Percentiles rank a stretch among this genome's conserved stretches.
Evolutionary conservation across 2,113 vertebrate genomes (phyloP).

Genomic region (Peromyscus polionotus): DNA sequence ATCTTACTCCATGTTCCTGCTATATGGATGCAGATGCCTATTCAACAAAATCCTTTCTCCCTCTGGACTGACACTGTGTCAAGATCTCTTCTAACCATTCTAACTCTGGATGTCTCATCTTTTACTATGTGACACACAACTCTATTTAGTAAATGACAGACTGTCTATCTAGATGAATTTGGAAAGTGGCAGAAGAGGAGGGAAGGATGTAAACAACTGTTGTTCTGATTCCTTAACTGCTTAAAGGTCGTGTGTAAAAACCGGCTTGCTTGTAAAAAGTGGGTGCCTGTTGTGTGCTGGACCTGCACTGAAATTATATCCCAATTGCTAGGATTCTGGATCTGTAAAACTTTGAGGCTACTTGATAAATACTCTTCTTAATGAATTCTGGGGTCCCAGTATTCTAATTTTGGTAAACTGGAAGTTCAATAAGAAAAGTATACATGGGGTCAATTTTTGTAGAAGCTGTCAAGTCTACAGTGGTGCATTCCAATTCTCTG

Average conservation of each 20-base stretch:
- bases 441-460: neutral
- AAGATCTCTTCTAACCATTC: constrained; percentile 31
- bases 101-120: neutral
- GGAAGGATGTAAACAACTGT: neutral
- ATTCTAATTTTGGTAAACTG: constrained; percentile 25
- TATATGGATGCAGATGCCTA: neutral
- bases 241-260: neutral
- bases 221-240: constrained; percentile 26
- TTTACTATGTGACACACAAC: constrained; percentile 8
- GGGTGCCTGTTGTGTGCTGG: neutral
- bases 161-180: constrained; percentile 5
- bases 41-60: neutral
- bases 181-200: constrained; percentile 3
- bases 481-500: neutral
- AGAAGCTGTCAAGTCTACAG: neutral
- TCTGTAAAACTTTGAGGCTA: neutral
- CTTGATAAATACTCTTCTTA: neutral
- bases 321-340: neutral
- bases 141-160: neutral
- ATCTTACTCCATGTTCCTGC: neutral
- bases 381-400: neutral
- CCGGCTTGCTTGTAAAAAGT: neutral
- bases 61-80: neutral
- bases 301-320: constrained; percentile 16
- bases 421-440: neutral